These are phyloP conservation scores for Philantomba maxwellii DNA, from an alignment of 2,113 vertebrate genomes.

Conservation along the genomic window DNA sequence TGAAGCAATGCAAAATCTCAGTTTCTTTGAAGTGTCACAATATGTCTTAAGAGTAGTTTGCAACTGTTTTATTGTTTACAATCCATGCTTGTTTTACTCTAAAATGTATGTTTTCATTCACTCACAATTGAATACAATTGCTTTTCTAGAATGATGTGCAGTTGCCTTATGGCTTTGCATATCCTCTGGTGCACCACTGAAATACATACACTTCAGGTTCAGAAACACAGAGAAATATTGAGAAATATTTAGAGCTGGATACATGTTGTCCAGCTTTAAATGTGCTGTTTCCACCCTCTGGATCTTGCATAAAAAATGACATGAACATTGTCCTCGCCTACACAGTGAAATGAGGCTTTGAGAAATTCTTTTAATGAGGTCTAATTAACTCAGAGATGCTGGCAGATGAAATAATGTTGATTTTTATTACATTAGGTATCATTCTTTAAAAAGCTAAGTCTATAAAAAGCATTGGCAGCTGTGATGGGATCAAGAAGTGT, in stretches of 20 bases:
- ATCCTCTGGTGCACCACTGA: not conserved
- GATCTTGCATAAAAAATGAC: not conserved
- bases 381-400: conserved; percentile 29
- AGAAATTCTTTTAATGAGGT: conserved; percentile 37
- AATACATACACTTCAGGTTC: not conserved
- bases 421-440: not conserved
- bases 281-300: not conserved
- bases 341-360: not conserved
- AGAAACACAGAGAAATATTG: not conserved
- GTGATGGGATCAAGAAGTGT: not conserved
- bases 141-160: not conserved
- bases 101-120: not conserved
- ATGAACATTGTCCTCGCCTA: not conserved
- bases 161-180: not conserved
- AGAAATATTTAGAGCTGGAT: not conserved
- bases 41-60: not conserved
- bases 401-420: not conserved
- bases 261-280: not conserved
- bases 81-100: not conserved
- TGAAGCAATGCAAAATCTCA: not conserved
- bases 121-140: not conserved
- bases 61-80: not conserved
- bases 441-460: not conserved
- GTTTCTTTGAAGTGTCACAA: not conserved
- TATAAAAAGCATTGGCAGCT: not conserved